These are phyloP conservation scores for Euwallacea similis DNA, from an alignment of 1,140 invertebrate species.

Conservation along the genomic window DNA sequence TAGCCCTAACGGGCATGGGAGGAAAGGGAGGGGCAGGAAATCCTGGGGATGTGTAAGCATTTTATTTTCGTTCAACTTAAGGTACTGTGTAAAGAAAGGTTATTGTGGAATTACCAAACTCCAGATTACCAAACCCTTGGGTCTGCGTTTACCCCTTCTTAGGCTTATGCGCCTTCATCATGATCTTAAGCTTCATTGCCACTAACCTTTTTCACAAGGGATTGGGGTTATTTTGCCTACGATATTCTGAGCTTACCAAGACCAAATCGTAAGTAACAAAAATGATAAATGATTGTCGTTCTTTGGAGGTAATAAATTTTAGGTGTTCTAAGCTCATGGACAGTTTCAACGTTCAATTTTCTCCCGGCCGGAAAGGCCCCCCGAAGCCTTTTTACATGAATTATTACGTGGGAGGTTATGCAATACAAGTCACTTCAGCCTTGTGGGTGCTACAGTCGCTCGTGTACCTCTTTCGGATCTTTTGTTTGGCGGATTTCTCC, in stretches of 20 bases:
- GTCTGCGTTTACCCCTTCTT: conserved; percentile 35
- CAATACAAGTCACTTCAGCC: background rate
- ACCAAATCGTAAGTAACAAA: conserved; percentile 3
- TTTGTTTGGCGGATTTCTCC: conserved; percentile 31
- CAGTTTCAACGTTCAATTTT: conserved; percentile 27
- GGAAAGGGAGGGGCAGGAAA: conserved; percentile 29
- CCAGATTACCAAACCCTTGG: conserved; percentile 28
- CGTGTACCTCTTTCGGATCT: conserved; percentile 22
- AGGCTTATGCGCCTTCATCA: conserved; percentile 30
- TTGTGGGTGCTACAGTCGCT: conserved; percentile 23
- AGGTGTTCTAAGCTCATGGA: conserved; percentile 28
- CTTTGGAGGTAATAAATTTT: background rate
- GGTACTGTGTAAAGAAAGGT: background rate
- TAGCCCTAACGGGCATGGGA: conserved; percentile 13
- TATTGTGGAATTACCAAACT: conserved; percentile 8
- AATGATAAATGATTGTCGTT: background rate
- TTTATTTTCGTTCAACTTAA: background rate
- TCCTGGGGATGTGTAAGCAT: conserved; percentile 28
- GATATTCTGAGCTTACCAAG: conserved; percentile 14
- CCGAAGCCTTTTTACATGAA: conserved; percentile 20
- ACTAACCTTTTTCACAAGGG: conserved; percentile 20
- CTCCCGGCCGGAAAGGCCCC: background rate
- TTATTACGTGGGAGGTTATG: conserved; percentile 16
- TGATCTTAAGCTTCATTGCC: conserved; percentile 20
- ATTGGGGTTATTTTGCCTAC: conserved; percentile 14